Conservation (phyloP, 2,888 invertebrate species). For the Drosophila mulleri region DNA sequence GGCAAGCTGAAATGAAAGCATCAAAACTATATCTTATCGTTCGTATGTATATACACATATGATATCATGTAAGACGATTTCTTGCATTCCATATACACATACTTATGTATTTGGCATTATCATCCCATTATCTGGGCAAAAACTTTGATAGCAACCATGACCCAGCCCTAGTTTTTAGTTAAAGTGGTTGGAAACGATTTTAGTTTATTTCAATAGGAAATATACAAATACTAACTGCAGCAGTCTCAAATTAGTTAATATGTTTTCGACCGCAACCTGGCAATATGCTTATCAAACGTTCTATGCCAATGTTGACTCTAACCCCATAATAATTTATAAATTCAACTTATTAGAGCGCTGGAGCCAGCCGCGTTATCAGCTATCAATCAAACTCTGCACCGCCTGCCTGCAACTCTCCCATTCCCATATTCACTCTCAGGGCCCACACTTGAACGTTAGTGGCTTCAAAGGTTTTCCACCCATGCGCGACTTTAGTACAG, state of each 20-base stretch:
- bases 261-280: background rate
- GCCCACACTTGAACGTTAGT: conserved; percentile 58
- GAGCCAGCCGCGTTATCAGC: conserved; percentile 44
- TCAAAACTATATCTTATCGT: conserved; percentile 71
- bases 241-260: background rate
- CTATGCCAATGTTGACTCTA: conserved; percentile 25
- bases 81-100: conserved; percentile 15
- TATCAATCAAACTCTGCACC: conserved; percentile 56
- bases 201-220: conserved; percentile 15
- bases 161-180: conserved; percentile 53
- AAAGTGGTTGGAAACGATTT: conserved; percentile 61
- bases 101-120: conserved; percentile 52
- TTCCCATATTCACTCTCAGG: conserved; percentile 20
- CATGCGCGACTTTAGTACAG: conserved; percentile 66
- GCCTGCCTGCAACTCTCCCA: conserved; percentile 34
- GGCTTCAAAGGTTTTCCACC: conserved; percentile 38
- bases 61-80: conserved; percentile 70
- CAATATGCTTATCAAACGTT: conserved; percentile 41
- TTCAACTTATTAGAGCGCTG: background rate
- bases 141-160: conserved; percentile 70
- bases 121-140: conserved; percentile 66
- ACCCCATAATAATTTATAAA: conserved; percentile 31
- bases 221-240: background rate
- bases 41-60: conserved; percentile 40
- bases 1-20: conserved; percentile 37